A percentile compares a stretch with the other conserved stretches of the same genome.
phyloP scores from a whole-genome alignment of 2,797 vertebrate species.

The Pseudochirops corinnae region DNA sequence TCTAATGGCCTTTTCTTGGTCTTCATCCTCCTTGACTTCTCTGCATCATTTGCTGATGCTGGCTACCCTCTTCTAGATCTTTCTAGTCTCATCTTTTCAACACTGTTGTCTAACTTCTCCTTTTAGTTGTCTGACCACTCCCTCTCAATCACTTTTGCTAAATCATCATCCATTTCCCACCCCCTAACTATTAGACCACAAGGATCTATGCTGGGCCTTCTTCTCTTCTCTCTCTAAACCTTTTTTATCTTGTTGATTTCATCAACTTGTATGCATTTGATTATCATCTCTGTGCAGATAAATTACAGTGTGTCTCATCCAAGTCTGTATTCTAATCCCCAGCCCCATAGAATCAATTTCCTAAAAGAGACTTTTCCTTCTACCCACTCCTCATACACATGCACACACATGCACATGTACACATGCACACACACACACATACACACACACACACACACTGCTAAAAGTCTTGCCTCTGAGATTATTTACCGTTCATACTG shows the following conservation, averaged over 20 bases:
- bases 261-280: neutral
- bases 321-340: neutral
- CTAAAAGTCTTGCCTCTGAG: neutral
- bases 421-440: neutral
- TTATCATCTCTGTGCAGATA: neutral
- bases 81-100: neutral
- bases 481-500: neutral
- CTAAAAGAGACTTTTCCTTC: neutral
- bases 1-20: neutral
- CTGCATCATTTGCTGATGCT: neutral
- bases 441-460: neutral
- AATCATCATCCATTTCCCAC: neutral
- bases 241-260: neutral
- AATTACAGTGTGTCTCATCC: neutral
- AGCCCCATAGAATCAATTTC: neutral
- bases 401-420: too few relatives aligned
- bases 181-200: neutral
- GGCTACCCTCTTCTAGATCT: neutral
- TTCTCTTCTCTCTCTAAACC: too few relatives aligned
- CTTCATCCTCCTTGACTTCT: neutral
- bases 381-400: neutral
- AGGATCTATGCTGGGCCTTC: too few relatives aligned
- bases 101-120: neutral
- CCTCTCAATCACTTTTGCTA: neutral
- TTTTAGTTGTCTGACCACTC: neutral